These are phyloP conservation scores for Centropristis striata DNA, from an alignment of 2,113 vertebrate genomes.

Conservation along the genomic window DNA sequence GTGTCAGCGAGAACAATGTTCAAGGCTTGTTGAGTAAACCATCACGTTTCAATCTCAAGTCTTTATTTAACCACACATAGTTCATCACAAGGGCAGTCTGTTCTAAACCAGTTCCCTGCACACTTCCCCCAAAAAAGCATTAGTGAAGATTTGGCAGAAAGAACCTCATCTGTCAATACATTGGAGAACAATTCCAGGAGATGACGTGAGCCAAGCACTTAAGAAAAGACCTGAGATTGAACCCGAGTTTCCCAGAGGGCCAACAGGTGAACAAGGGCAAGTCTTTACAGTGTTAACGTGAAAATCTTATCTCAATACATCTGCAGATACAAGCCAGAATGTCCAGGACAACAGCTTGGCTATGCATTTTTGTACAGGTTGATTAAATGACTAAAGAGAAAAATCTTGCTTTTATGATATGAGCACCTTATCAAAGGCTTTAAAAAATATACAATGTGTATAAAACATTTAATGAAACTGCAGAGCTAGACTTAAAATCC, in stretches of 20 bases:
- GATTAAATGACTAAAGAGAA: constrained; percentile 69
- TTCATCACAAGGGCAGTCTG: constrained; percentile 59
- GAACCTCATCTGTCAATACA: constrained; percentile 55
- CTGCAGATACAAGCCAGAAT: constrained; percentile 49
- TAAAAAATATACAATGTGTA: constrained; percentile 85
- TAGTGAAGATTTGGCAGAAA: constrained; percentile 71
- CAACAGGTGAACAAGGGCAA: constrained; percentile 54
- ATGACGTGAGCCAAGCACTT: constrained; percentile 67
- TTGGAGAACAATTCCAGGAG: constrained; percentile 69
- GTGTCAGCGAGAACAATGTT: constrained; percentile 22
- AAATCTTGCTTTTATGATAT: constrained; percentile 73
- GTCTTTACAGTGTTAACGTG: constrained; percentile 47
- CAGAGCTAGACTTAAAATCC: constrained; percentile 64
- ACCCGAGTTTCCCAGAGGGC: constrained; percentile 48
- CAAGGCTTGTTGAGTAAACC: constrained; percentile 56
- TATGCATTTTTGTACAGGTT: constrained; percentile 61
- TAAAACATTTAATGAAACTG: constrained; percentile 82
- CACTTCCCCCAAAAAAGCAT: constrained; percentile 57
- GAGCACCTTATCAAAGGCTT: constrained; percentile 79
- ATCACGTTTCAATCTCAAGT: constrained; percentile 56
- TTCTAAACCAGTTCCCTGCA: constrained; percentile 34
- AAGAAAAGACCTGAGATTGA: constrained; percentile 68
- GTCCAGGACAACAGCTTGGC: constrained; percentile 50
- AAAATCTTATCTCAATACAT: constrained; percentile 46
- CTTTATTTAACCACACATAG: constrained; percentile 63